Conservation (phyloP, 2,888 invertebrate genomes). For the Oligia latruncula region DNA sequence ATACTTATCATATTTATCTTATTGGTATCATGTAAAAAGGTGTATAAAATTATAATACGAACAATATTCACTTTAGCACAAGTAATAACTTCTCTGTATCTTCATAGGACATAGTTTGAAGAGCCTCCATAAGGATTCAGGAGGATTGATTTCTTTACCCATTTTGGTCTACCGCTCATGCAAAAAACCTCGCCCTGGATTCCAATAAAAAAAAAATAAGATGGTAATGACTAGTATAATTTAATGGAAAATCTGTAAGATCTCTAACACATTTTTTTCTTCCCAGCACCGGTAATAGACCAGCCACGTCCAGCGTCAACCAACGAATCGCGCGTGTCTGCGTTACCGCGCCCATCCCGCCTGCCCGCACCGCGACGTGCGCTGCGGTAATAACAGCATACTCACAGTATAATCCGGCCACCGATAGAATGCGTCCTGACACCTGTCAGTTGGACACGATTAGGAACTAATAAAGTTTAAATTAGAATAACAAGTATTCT, state of each 20-base stretch:
- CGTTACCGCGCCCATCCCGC: slow-evolving; percentile 82
- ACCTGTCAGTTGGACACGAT: not conserved
- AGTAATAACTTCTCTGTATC: no score
- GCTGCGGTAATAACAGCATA: slow-evolving; percentile 72
- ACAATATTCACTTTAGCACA: no score
- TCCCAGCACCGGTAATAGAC: slow-evolving; percentile 67
- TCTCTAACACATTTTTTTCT: not conserved
- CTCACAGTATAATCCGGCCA: not conserved
- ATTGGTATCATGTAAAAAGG: no score
- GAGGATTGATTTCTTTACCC: not conserved
- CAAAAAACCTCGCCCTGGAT: not conserved
- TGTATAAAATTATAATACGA: no score
- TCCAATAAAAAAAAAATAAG: not conserved
- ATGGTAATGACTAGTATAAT: not conserved
- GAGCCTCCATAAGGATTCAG: no score
- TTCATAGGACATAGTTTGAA: no score
- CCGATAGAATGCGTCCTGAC: not conserved
- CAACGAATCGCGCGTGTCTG: slow-evolving; percentile 74
- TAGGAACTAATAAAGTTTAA: not conserved
- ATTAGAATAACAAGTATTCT: not conserved
- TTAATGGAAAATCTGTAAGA: not conserved
- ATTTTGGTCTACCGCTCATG: not conserved
- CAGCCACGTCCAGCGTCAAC: slow-evolving; percentile 75
- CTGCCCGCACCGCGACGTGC: slow-evolving; percentile 82
- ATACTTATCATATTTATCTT: no score